Conservation (phyloP, 2,113 vertebrate genomes). For the Sinocyclocheilus maitianheensis region DNA sequence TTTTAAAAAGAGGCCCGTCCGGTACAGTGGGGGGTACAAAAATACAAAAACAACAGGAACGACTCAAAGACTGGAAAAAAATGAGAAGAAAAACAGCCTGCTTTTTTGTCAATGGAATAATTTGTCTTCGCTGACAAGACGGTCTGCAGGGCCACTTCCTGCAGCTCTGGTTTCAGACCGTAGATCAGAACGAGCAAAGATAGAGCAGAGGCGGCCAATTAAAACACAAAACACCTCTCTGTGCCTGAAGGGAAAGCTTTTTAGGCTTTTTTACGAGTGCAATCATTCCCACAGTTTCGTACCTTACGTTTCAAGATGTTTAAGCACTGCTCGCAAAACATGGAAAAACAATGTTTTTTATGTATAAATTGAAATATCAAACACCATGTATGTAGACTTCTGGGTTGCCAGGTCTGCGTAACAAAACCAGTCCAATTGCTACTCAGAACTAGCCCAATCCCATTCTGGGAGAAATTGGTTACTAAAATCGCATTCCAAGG, state of each 20-base stretch:
- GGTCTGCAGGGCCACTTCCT: constrained; percentile 83
- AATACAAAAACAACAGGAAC: constrained; percentile 68
- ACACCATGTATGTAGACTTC: background rate
- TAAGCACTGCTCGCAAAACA: background rate
- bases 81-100: constrained; percentile 58
- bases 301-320: background rate
- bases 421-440: no score
- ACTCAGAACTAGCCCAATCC: no score
- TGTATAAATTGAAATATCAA: background rate
- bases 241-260: constrained; percentile 8
- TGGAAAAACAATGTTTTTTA: no score
- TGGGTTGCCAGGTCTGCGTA: no score
- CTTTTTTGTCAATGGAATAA: constrained; percentile 70
- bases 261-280: constrained; percentile 24
- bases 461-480: no score
- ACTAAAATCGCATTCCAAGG: no score
- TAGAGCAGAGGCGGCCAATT: constrained; percentile 42
- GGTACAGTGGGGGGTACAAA: constrained; percentile 56
- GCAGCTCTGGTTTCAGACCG: constrained; percentile 78
- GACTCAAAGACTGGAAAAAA: constrained; percentile 48
- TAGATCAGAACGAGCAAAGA: constrained; percentile 63
- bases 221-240: constrained; percentile 51
- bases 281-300: constrained; percentile 8
- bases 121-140: constrained; percentile 78
- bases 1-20: constrained; percentile 56